Evolutionary conservation across 2,797 vertebrate species (phyloP), one percentile per base, ranked within the genome.

Genomic region (Enteromius trimaculatus): DNA sequence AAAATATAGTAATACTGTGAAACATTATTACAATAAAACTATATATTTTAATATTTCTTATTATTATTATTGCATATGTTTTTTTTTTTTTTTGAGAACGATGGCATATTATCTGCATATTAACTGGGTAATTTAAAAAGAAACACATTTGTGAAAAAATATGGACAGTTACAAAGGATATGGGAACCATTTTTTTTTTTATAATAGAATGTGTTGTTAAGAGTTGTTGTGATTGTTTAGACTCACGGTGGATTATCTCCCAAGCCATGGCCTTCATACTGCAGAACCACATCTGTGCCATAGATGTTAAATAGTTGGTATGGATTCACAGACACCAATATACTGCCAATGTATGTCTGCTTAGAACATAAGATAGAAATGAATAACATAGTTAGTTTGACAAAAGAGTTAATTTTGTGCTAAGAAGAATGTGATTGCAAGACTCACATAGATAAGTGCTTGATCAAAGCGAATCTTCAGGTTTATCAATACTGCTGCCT

Each of bases 331-430:
- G 98, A 97, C 77, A 99, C 91, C 34, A 99, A 94, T 93, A 99
- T 99, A 91, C 96, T 97, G 88, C 98, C 98, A 0, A 99, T 98
- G 88, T 98, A 99, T 0, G 97, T 98, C 98, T 99, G 83, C 9
- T 77, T 37, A 26, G 51, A 92, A 1, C 74, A 77, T 34, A 71
- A 81, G 42, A 34, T 37, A 78, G 29, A 19, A 76, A 74, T 75
- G 13, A 9, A 14, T 37, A 42, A 26, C 42, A 6, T 47, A 16
- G 14, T 68, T n/a, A 62, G 42, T 14, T 62, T 78, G 13, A 77
- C 34, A 78, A 44, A 3, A 42, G 7, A 79, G 53, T 39, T 34
- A 10, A 39, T 26, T 71, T 14, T 47, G 29, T 71, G 42, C 69
- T 71, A 19, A 49, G 23, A 49, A 8, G 7, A 29, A 47, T 13